Conservation (phyloP, 1,140 invertebrate species). For the Brachionus calyciflorus region DNA sequence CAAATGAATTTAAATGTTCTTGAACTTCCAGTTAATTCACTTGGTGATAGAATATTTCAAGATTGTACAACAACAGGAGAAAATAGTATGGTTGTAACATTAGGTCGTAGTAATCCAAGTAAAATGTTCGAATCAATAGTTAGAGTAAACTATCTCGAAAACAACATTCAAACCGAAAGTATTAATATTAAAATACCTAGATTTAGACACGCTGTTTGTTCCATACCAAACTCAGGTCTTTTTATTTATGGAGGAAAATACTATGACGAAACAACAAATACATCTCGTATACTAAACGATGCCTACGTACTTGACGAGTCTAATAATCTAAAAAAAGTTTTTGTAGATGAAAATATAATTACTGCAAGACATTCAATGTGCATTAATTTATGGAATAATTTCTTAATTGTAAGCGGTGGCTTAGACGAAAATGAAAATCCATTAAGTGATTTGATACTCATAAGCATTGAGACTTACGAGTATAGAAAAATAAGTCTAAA, state of each 20-base stretch:
- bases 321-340: neutral
- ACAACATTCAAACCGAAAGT: neutral
- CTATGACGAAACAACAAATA: conserved; percentile 11
- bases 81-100: neutral
- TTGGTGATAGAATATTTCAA: conserved; percentile 23
- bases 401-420: conserved; percentile 58
- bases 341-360: neutral
- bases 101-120: conserved; percentile 36
- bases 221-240: neutral
- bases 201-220: conserved; percentile 24
- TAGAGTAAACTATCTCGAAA: neutral
- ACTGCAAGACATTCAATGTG: neutral
- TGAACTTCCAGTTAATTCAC: neutral
- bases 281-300: conserved; percentile 15
- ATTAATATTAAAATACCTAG: neutral
- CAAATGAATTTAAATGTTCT: neutral
- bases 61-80: neutral
- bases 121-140: conserved; percentile 31
- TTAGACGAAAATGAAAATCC: conserved; percentile 53
- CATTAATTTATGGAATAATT: conserved; percentile 7
- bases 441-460: conserved; percentile 52
- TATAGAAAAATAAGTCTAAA: conserved; percentile 50
- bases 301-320: neutral
- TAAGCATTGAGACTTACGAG: conserved; percentile 50
- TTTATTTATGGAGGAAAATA: conserved; percentile 43